phyloP scores from a whole-genome alignment of 2,888 invertebrate species.

The Brachyopa scutellaris region DNA sequence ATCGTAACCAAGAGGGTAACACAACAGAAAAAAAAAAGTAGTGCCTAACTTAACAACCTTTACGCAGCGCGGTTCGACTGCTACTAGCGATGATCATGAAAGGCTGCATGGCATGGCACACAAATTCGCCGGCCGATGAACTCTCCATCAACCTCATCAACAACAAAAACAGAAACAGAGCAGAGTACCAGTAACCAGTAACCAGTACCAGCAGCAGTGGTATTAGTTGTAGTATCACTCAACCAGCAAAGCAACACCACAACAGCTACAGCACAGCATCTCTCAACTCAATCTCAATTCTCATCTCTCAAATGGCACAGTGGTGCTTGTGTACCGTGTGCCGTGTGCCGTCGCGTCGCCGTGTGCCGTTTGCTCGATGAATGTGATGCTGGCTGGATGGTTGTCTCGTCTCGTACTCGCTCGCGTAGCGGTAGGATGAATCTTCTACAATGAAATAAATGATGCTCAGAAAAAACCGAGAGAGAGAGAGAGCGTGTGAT shows the following conservation, averaged over 20 bases:
- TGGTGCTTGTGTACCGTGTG: too few species aligned
- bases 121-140: slow-evolving; percentile 70
- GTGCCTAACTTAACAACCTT: slow-evolving; percentile 46
- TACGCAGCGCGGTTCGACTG: slow-evolving; percentile 65
- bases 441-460: slow-evolving; percentile 1
- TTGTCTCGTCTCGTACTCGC: too few species aligned
- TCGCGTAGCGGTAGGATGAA: too few species aligned
- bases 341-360: too few species aligned
- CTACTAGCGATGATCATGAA: slow-evolving; percentile 66
- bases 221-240: slow-evolving; percentile 6
- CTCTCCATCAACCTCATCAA: slow-evolving; percentile 45
- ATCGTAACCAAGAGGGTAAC: slow-evolving; percentile 19
- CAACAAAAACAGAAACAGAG: slow-evolving; percentile 3
- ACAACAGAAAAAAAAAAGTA: slow-evolving; percentile 18
- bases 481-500: not conserved
- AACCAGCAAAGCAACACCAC: not conserved
- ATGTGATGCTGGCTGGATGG: too few species aligned
- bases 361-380: too few species aligned
- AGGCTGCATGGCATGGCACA: slow-evolving; percentile 57
- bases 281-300: not conserved
- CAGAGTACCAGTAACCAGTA: not conserved
- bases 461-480: not conserved
- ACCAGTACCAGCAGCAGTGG: slow-evolving; percentile 10
- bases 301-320: not conserved
- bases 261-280: slow-evolving; percentile 16